A percentile compares a stretch with the other conserved stretches of the same genome.
Conservation (phyloP, 2,113 vertebrate genomes). For the Varanus komodoensis region DNA sequence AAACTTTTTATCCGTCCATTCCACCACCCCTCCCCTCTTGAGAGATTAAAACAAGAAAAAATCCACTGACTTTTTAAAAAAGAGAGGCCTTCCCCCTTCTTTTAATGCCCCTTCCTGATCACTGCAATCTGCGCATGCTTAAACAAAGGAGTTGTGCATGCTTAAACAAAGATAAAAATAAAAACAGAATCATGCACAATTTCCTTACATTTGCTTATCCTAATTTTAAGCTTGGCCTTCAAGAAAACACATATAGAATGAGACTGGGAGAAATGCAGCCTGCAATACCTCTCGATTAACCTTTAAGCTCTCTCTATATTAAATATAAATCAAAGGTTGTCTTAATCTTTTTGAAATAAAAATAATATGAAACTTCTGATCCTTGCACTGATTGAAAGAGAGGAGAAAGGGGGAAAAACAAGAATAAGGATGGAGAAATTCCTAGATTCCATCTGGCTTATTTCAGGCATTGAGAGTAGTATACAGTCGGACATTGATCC, state of each 20-base stretch:
- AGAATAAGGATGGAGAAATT: conserved; percentile 35
- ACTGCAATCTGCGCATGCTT: too few relatives aligned
- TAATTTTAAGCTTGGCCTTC: too few relatives aligned
- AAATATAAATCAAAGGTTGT: conserved; percentile 13
- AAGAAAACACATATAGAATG: background rate
- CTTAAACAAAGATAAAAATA: too few relatives aligned
- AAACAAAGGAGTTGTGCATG: too few relatives aligned
- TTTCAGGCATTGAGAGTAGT: background rate
- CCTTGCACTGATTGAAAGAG: conserved; percentile 47
- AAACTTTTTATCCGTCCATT: too few relatives aligned
- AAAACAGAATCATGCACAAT: too few relatives aligned
- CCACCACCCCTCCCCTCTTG: too few relatives aligned
- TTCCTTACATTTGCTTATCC: too few relatives aligned
- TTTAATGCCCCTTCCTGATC: too few relatives aligned
- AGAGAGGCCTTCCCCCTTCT: too few relatives aligned
- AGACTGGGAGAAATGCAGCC: conserved; percentile 44
- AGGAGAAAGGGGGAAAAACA: conserved; percentile 31
- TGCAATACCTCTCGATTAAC: conserved; percentile 58
- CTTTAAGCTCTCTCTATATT: conserved; percentile 66
- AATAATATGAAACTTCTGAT: conserved; percentile 63
- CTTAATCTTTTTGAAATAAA: conserved; percentile 40
- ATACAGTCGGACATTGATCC: conserved; percentile 10
- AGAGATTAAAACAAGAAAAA: too few relatives aligned
- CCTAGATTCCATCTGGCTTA: conserved; percentile 12
- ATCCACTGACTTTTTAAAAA: too few relatives aligned